phyloP scores from a whole-genome alignment of 2,888 invertebrate species.

The Desoria tigrina region DNA sequence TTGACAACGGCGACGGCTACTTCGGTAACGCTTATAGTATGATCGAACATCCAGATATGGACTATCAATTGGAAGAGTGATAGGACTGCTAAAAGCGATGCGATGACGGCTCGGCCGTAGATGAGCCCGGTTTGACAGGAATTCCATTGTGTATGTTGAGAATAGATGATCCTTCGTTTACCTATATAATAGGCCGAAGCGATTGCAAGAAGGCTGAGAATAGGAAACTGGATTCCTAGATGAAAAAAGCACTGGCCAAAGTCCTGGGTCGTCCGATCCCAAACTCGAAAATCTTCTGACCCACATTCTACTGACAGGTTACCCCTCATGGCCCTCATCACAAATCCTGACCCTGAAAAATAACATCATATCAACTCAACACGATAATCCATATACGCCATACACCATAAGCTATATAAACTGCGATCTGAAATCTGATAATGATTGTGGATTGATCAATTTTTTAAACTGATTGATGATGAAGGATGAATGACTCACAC shows the following conservation, averaged over 20 bases:
- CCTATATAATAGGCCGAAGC: conserved; percentile 81
- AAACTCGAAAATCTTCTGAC: conserved; percentile 66
- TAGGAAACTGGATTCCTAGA: conserved; percentile 71
- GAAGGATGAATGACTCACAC: too few relatives aligned
- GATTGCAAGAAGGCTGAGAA: conserved; percentile 65
- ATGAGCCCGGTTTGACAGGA: conserved; percentile 66
- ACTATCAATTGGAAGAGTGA: conserved; percentile 61
- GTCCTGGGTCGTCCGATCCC: conserved; percentile 71
- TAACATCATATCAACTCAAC: too few relatives aligned
- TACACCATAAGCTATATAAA: too few relatives aligned
- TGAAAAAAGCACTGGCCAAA: conserved; percentile 84
- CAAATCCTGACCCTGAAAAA: too few relatives aligned
- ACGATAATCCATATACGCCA: too few relatives aligned
- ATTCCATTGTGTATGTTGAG: conserved; percentile 65
- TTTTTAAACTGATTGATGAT: too few relatives aligned
- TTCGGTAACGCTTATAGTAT: conserved; percentile 63
- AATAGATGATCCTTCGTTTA: conserved; percentile 59
- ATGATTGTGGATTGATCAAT: too few relatives aligned
- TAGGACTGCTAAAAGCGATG: conserved; percentile 64
- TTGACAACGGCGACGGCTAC: conserved; percentile 71
- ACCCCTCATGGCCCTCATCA: too few relatives aligned
- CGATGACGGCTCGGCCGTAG: conserved; percentile 66
- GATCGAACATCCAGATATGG: conserved; percentile 54
- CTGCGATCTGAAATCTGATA: too few relatives aligned
- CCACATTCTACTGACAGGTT: conserved; percentile 55